phyloP scores from a whole-genome alignment of 2,113 vertebrate species.

The Clarias gariepinus region DNA sequence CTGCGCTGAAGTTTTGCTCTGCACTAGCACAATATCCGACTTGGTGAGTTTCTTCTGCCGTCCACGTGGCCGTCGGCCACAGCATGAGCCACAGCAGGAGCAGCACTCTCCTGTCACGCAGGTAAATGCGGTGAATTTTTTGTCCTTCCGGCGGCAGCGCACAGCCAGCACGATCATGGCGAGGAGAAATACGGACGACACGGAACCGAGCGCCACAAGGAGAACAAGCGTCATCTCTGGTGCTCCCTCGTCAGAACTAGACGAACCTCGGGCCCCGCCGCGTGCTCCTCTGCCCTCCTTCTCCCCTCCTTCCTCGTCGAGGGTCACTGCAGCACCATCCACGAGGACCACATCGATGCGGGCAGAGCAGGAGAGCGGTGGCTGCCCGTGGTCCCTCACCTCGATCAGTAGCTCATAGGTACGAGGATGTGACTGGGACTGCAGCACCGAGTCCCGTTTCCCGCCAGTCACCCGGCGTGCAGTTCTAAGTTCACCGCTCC shows the following conservation, averaged over 20 bases:
- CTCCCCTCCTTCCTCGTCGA: not conserved
- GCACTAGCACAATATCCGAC: conserved; percentile 97
- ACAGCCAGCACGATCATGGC: conserved; percentile 95
- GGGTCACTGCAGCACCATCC: conserved; percentile 74
- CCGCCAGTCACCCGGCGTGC: conserved; percentile 80
- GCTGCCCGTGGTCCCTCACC: conserved; percentile 93
- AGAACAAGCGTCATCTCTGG: conserved; percentile 93
- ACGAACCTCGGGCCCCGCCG: conserved; percentile 54
- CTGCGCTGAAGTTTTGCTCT: conserved; percentile 82
- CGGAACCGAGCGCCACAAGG: conserved; percentile 91
- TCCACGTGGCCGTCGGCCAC: conserved; percentile 77
- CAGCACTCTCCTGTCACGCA: conserved; percentile 78
- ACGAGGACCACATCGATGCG: conserved; percentile 85
- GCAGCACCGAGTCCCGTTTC: conserved; percentile 86
- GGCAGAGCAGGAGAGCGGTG: conserved; percentile 90
- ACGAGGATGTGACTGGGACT: conserved; percentile 51
- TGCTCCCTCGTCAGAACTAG: conserved; percentile 77
- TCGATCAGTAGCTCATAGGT: conserved; percentile 91
- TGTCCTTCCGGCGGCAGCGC: conserved; percentile 94
- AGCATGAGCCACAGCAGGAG: conserved; percentile 63
- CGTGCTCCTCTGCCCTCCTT: conserved; percentile 64
- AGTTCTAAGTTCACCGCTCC: conserved; percentile 90
- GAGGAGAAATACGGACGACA: conserved; percentile 93
- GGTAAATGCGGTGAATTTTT: conserved; percentile 87
- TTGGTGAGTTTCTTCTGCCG: conserved; percentile 87